Evolutionary conservation across 1,140 invertebrate genomes (phyloP).

Genomic region (Chymomyza costata): DNA sequence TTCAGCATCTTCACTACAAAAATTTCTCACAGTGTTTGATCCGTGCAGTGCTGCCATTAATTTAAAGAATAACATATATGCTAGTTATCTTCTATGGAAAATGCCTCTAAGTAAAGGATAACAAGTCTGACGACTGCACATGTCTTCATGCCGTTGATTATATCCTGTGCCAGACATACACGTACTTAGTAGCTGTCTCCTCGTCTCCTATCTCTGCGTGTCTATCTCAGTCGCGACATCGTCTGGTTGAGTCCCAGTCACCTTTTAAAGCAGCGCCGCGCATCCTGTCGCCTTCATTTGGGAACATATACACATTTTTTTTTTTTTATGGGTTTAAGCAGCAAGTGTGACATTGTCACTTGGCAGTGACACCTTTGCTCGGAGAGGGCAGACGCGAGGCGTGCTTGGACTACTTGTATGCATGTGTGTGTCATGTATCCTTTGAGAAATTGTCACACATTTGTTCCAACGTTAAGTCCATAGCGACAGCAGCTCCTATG

Average conservation of each 20-base stretch:
- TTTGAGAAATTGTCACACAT: slow-evolving; percentile 69
- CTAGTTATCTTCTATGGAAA: slow-evolving; percentile 33
- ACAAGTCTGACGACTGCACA: slow-evolving; percentile 60
- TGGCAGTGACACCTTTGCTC: slow-evolving; percentile 55
- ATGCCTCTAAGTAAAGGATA: slow-evolving; percentile 60
- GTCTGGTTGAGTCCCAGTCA: background rate
- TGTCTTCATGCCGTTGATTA: slow-evolving; percentile 44
- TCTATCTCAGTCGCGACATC: too few species aligned
- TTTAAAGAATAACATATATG: slow-evolving; percentile 25
- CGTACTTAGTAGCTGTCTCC: too few species aligned
- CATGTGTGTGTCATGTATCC: slow-evolving; percentile 24
- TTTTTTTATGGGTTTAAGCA: slow-evolving; percentile 39
- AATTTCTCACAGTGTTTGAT: too few species aligned
- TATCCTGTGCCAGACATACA: slow-evolving; percentile 24
- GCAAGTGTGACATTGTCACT: slow-evolving; percentile 67
- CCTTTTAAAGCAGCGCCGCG: slow-evolving; percentile 1
- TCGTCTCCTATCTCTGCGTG: too few species aligned
- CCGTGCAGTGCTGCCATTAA: slow-evolving; percentile 40
- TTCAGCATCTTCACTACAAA: too few species aligned
- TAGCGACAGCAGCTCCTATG: too few species aligned
- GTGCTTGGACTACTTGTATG: background rate
- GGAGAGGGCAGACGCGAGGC: background rate
- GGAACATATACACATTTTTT: slow-evolving; percentile 29
- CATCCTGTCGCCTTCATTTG: slow-evolving; percentile 22
- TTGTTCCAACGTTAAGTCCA: slow-evolving; percentile 28